Conservation (phyloP, 2,113 vertebrate species). For the Ranitomeya variabilis region DNA sequence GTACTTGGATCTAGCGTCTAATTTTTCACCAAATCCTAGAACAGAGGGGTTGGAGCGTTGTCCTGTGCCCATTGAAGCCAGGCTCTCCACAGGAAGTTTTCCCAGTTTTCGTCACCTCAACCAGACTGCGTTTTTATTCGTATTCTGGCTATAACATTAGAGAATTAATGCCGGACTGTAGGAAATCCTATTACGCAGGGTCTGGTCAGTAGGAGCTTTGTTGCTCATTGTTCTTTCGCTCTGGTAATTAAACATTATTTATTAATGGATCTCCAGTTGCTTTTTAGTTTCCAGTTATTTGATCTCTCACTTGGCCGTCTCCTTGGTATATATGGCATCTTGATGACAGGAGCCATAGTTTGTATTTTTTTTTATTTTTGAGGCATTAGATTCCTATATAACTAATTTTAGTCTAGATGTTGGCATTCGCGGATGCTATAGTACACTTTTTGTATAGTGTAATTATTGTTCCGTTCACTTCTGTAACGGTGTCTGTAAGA, state of each 20-base stretch:
- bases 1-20: not conserved
- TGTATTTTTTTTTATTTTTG: constrained; percentile 62
- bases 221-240: constrained; percentile 26
- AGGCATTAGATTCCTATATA: constrained; percentile 62
- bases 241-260: constrained; percentile 70
- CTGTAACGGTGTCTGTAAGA: constrained; percentile 20
- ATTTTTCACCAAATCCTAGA: not conserved
- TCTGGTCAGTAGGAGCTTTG: not conserved
- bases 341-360: constrained; percentile 64
- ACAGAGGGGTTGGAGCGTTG: not conserved
- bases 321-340: constrained; percentile 64
- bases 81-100: not conserved
- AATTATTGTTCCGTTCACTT: constrained; percentile 20
- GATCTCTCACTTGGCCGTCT: constrained; percentile 66
- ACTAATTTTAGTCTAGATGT: constrained; percentile 60
- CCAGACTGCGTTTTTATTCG: too few relatives aligned
- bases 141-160: not conserved
- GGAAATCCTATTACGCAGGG: not conserved
- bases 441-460: not conserved
- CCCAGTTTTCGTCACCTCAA: too few relatives aligned
- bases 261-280: constrained; percentile 67
- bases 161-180: not conserved
- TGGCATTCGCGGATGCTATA: not conserved
- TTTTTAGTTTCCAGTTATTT: constrained; percentile 72
- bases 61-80: not conserved